Conservation (phyloP, 1,140 invertebrate species). For the Scaptomyza hsui region DNA sequence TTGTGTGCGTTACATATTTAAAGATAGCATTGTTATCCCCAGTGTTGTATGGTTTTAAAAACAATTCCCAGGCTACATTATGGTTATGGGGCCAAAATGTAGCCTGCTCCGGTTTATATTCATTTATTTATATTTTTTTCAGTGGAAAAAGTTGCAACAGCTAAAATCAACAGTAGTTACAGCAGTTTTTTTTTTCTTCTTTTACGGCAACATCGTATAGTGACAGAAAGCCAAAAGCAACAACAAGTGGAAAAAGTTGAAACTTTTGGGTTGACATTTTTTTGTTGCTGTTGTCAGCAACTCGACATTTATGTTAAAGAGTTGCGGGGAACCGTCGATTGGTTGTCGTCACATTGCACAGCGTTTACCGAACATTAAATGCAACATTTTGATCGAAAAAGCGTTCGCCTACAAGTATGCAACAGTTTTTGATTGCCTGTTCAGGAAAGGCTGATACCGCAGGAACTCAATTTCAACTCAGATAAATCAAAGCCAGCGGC, state of each 20-base stretch:
- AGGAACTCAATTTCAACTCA: constrained; percentile 36
- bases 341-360: constrained; percentile 1
- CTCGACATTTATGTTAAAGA: constrained; percentile 31
- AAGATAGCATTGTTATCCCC: background rate
- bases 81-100: constrained; percentile 6
- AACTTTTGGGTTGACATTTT: constrained; percentile 11
- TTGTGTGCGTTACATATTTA: background rate
- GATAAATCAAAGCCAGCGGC: constrained; percentile 31
- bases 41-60: background rate
- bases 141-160: constrained; percentile 31
- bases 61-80: constrained; percentile 16
- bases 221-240: constrained; percentile 27
- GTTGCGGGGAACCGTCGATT: constrained; percentile 7
- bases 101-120: background rate
- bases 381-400: background rate
- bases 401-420: constrained; percentile 11
- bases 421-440: constrained; percentile 8
- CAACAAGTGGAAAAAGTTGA: constrained; percentile 16
- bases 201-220: constrained; percentile 20
- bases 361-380: constrained; percentile 13
- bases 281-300: background rate
- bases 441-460: background rate
- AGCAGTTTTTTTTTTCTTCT: constrained; percentile 16
- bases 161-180: constrained; percentile 45
- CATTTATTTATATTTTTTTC: constrained; percentile 37